Percentiles rank a stretch among this genome's conserved stretches.
Evolutionary conservation across 2,888 invertebrate genomes (phyloP).

Genomic region (Parnassius apollo): DNA sequence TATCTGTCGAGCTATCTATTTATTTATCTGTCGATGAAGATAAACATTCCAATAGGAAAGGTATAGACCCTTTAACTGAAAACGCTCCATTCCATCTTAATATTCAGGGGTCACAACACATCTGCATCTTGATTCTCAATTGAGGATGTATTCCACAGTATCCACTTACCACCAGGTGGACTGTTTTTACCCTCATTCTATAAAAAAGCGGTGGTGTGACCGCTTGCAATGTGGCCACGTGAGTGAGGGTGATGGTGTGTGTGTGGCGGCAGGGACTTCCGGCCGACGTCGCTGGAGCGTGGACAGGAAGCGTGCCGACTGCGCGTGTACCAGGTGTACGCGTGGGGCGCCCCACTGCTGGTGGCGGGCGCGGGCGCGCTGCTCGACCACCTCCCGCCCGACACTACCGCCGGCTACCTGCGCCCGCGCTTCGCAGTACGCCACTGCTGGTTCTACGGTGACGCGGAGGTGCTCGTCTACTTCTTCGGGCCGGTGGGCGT

Average conservation of each 20-base stretch:
- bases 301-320: slow-evolving; percentile 91
- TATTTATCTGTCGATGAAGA: no score
- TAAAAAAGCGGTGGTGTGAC: no score
- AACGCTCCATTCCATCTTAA: no score
- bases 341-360: slow-evolving; percentile 91
- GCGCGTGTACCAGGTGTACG: slow-evolving; percentile 90
- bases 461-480: slow-evolving; percentile 90
- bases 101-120: no score
- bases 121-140: no score
- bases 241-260: neutral
- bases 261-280: slow-evolving; percentile 84
- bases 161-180: no score
- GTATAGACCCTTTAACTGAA: no score
- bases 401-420: slow-evolving; percentile 81
- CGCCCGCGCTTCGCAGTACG: slow-evolving; percentile 89
- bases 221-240: no score
- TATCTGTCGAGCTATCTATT: no score
- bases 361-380: slow-evolving; percentile 88
- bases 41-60: no score
- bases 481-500: slow-evolving; percentile 93
- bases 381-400: slow-evolving; percentile 84
- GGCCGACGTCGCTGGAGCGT: slow-evolving; percentile 91
- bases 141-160: no score
- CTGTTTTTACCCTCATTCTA: no score
- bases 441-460: slow-evolving; percentile 92